Base-by-base conservation (phyloP, 2,113 vertebrate genomes). In the Chascanopsetta lugubris region DNA sequence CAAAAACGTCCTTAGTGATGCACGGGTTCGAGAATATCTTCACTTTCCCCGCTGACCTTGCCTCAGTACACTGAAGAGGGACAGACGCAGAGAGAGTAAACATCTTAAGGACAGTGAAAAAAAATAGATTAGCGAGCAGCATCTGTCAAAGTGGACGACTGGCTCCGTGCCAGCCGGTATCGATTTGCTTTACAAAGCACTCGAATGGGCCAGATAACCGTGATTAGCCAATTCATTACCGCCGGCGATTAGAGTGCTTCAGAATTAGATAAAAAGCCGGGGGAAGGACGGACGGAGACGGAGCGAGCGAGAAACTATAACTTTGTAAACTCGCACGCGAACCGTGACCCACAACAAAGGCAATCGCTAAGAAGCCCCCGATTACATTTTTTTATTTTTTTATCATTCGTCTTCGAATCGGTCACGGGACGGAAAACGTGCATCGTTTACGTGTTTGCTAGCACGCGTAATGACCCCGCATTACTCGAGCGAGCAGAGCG, bases 151-250 rank as follows among this genome's bases (percentile, higher is more conserved):
- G 90, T 92, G 87, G 86, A 73, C 63, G 73, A 11, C 85, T 91
- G 91, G 91, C 88, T 51, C 30, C 0, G 43, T 70, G 87, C 91
- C 92, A 92, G 64, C 50, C 51, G 54, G 51, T 87, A 93, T 92
- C 86, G 92, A 93, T 93, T 92, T 83, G 82, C 89, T 90, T 92
- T 80, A 91, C 87, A 90, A 86, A 91, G 88, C 78, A 76, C 87
- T 88, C 83, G 89, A 92, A 91, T 88, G 72, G 79, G 80, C 78
- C 78, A 87, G 90, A 92, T 91, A 89, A 89, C 89, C 88, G 85
- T 88, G 89, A 92, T 92, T 91, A 92, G 90, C 85, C 91, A 90
- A 90, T 92, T 92, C 89, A 93, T 92, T 93, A 92, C 79, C 69
- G 90, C 77, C 75, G 84, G 78, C 70, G 88, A 69, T 80, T 49